Evolutionary conservation across 2,888 invertebrate species (phyloP), one percentile per base, ranked within the genome.

Genomic region (Eupeodes luniger): DNA sequence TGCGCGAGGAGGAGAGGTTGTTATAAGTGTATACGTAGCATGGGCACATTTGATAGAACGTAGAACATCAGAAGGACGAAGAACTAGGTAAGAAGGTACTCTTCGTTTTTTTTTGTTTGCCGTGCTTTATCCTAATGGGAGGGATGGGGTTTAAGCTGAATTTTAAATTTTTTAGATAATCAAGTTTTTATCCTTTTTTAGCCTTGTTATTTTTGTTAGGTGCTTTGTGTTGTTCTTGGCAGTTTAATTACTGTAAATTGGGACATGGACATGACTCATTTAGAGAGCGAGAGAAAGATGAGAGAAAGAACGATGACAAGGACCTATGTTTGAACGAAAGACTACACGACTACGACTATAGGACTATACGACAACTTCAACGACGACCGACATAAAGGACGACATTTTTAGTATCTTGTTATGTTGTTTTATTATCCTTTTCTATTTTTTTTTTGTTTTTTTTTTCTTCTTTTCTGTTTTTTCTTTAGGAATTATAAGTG

Each of bases 211-310:
- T 75, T 53, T 66, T 81, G 75, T 59, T 85, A 66, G 51, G 61
- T 40, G 72, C 51, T 67, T 78, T 70, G 78, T 69, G 78, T 70
- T 87, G 80, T 87, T 83, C 83, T 87, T 83, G 87, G 83, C 80
- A 83, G 87, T 87, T 87, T 87, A 87, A 87, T 87, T 87, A 83
- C 87, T 87, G 83, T 87, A 87, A 87, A 87, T 83, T 87, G 83
- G 83, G 76, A 67, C 83, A 87, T 80, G 87, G 87, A 83, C 87
- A 87, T 87, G 87, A 87, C 80, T 87, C 87, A 87, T 83, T 87
- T 87, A 74, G 72, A 80, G 62, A 61, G 47, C n/a, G n/a, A 19
- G 27, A 6, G 11, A 55, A 11, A 59, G 75, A 64, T 27, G 27
- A 27, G 27, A 27, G 27, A 27, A 27, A 27, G 3, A 3, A 53